phyloP scores from a whole-genome alignment of 2,797 vertebrate species.

The Phyllotis vaccarum region DNA sequence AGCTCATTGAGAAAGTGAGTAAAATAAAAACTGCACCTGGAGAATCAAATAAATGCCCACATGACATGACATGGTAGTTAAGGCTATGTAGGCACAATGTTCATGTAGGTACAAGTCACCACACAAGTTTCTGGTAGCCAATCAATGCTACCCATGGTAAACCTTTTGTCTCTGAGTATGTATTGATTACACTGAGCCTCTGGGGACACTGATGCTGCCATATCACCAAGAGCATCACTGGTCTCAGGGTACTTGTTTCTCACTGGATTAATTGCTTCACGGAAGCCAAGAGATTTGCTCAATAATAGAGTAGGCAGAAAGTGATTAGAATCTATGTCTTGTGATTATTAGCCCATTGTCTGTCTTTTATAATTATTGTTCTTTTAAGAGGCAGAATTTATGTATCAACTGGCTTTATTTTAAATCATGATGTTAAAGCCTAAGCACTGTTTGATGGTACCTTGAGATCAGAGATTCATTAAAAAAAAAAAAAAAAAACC shows the following conservation, averaged over 20 bases:
- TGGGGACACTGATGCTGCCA: rapidly evolving
- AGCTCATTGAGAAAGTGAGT: not conserved
- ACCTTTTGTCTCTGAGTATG: not conserved
- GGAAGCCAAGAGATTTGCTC: not conserved
- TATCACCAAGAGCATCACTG: not conserved
- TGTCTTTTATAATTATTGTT: not conserved
- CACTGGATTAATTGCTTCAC: not conserved
- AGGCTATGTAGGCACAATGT: no score
- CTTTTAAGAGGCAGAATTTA: not conserved
- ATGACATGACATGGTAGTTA: not conserved
- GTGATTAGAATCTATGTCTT: not conserved
- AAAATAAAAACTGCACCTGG: not conserved
- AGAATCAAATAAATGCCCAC: not conserved
- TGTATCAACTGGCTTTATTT: not conserved
- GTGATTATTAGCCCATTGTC: not conserved
- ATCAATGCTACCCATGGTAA: not conserved
- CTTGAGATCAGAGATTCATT: conserved; percentile 19
- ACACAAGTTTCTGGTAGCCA: not conserved
- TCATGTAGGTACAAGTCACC: no score
- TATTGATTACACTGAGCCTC: not conserved
- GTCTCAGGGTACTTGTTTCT: not conserved
- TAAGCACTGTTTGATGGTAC: conserved; percentile 4
- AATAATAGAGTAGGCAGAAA: not conserved
- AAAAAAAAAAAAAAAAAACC: no score
- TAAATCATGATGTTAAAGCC: not conserved